A percentile compares a stretch with the other conserved stretches of the same genome.
Evolutionary conservation across 2,113 vertebrate species (phyloP).

Genomic region (Centropus unirufus): DNA sequence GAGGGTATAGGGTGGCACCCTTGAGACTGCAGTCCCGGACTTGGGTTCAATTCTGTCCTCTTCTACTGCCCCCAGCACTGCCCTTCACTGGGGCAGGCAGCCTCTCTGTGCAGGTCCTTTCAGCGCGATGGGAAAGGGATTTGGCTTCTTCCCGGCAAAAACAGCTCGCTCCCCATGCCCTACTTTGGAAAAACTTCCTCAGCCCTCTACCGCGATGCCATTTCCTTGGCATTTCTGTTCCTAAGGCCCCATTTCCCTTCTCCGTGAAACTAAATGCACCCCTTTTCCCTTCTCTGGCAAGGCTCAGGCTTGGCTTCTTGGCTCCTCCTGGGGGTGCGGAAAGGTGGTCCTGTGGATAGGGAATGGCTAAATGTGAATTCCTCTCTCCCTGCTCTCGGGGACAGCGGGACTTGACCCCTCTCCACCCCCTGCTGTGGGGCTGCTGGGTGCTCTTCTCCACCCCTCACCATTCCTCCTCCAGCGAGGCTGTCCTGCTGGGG

Average conservation of each 20-base stretch:
- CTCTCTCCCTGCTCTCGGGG: background rate
- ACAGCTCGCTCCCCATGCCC: fast-evolving
- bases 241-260: background rate
- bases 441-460: fast-evolving
- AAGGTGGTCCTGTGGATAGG: background rate
- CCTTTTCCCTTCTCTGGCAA: background rate
- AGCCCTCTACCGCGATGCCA: background rate
- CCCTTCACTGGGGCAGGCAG: background rate
- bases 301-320: background rate
- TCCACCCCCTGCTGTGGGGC: fast-evolving
- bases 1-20: background rate
- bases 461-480: background rate
- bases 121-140: background rate
- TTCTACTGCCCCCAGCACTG: background rate
- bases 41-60: background rate
- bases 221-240: background rate
- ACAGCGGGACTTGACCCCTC: background rate
- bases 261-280: background rate
- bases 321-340: background rate
- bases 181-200: background rate
- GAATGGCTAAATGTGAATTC: background rate
- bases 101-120: background rate
- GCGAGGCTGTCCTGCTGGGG: background rate
- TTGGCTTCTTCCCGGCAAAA: background rate
- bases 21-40: fast-evolving